A percentile compares a stretch with the other conserved stretches of the same genome.
Evolutionary conservation across 1,140 invertebrate species (phyloP).

Genomic region (Lamellibrachia luymesi): DNA sequence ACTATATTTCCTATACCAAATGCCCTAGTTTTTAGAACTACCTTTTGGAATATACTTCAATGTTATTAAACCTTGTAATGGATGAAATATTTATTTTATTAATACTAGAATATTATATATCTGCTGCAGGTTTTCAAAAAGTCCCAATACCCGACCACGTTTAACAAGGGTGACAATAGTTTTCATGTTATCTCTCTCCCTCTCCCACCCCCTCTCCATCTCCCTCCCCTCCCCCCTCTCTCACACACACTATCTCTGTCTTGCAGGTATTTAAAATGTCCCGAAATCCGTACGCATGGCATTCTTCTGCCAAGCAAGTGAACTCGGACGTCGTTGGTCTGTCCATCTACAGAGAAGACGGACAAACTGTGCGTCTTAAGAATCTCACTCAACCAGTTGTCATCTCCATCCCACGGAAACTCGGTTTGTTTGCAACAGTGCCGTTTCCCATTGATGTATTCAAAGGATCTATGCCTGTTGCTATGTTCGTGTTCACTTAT

Average conservation of each 20-base stretch:
- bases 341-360: not conserved
- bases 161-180: too few relatives aligned
- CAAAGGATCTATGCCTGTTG: too few relatives aligned
- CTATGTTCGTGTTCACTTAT: too few relatives aligned
- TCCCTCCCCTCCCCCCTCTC: too few relatives aligned
- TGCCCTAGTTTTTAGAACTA: not conserved
- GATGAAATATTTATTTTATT: not conserved
- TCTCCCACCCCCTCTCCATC: too few relatives aligned
- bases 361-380: not conserved
- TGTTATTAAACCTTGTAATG: not conserved
- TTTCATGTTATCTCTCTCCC: too few relatives aligned
- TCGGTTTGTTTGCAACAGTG: not conserved
- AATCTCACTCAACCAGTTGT: not conserved
- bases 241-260: not conserved
- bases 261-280: not conserved
- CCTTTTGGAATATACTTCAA: not conserved
- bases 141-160: not conserved
- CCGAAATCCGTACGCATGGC: not conserved
- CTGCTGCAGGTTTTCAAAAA: not conserved
- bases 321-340: not conserved
- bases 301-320: not conserved
- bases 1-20: not conserved
- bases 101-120: not conserved
- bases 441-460: not conserved
- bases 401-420: not conserved